Base-by-base conservation (phyloP, 2,797 vertebrate species). In the Cyclopterus lumpus region DNA sequence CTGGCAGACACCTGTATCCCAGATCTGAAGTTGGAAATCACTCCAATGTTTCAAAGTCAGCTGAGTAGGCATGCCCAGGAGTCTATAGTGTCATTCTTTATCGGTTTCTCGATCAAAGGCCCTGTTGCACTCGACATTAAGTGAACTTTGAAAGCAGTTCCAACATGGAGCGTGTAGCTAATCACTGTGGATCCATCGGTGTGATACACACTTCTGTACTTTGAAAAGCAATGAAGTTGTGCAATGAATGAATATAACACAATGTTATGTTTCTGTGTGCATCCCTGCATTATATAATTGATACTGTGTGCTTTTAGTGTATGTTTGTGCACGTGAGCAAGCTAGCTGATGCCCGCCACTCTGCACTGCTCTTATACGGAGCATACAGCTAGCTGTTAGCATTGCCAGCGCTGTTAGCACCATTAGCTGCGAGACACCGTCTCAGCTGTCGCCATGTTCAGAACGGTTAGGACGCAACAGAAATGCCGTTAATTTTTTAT, bases 51-150 rank as follows among this genome's bases (percentile, higher is more conserved):
- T 76, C 79, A 32, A 80, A 86, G 81, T 58, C 86, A 94, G 79
- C 82, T 93, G 3, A 44, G 66, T 62, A 80, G 83, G 0, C 4
- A 11, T 0, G 15, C 0, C 3, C 26, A 46, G 1, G 82, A 81
- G 0, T 80, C 80, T 0, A 12, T 30, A 42, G 91, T 93, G 26
- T 87, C 92, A 2, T 94, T 94, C 81, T 91, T 90, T 30, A 36
- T 88, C 1, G 93, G 94, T 38, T 94, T 95, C 80, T 83, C 93
- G 0, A 86, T 94, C 79, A 91, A 67, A 46, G 93, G 92, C 12
- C 93, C 93, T 28, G 10, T 93, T 34, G 91, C 93, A 42, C 63
- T 92, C 42, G 92, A 90, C 67, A 86, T 94, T 40, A 38, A 82
- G 63, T 62, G 61, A 75, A 64, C 16, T 8, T 48, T 16, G 7